Evolutionary conservation across 2,888 invertebrate species (phyloP).

Genomic region (Baronia brevicornis): DNA sequence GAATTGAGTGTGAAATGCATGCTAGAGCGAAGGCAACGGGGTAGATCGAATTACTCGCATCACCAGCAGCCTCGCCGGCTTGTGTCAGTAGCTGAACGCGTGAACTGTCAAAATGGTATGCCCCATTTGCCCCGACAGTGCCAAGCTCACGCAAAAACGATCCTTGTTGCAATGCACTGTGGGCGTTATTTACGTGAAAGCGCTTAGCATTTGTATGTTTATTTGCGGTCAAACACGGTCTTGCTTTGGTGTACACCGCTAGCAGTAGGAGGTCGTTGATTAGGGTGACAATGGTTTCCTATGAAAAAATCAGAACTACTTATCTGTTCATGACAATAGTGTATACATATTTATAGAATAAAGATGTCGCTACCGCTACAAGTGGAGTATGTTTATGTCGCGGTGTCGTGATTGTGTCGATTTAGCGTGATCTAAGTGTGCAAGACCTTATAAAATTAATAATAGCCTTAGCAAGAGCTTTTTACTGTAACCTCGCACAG

Average conservation of each 20-base stretch:
- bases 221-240: constrained; percentile 38
- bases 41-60: constrained; percentile 7
- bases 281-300: constrained; percentile 22
- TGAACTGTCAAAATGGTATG: constrained; percentile 6
- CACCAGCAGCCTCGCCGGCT: neutral
- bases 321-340: too few species aligned
- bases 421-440: too few species aligned
- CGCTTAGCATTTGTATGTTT: constrained; percentile 23
- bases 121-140: neutral
- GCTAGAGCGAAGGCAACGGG: constrained; percentile 5
- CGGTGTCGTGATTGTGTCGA: too few species aligned
- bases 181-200: neutral
- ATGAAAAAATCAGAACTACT: constrained; percentile 5
- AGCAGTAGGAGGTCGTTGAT: constrained; percentile 45
- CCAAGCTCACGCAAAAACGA: neutral
- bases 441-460: too few species aligned
- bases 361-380: too few species aligned
- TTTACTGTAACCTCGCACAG: too few species aligned
- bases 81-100: constrained; percentile 7
- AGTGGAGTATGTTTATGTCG: too few species aligned
- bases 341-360: too few species aligned
- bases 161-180: neutral
- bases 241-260: constrained; percentile 42
- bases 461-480: too few species aligned
- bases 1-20: constrained; percentile 4